Evolutionary conservation across 23 tunicate genomes (phyloP).

Genomic region (Pegea sp.): DNA sequence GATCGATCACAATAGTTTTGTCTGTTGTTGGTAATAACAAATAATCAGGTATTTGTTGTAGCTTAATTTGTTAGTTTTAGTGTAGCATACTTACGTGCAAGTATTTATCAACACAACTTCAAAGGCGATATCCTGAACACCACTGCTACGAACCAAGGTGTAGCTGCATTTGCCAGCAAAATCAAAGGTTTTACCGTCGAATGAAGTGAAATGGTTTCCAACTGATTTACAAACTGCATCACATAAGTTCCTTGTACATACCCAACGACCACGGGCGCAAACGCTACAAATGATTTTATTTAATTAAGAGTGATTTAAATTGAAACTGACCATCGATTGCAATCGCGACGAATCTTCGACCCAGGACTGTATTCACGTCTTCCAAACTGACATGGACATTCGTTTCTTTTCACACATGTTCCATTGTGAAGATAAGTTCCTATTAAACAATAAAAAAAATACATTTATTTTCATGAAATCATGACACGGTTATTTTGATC

Average conservation of each 20-base stretch:
- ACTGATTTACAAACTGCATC: constrained; percentile 90
- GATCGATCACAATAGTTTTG: constrained; percentile 67
- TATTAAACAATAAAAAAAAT: constrained; percentile 7
- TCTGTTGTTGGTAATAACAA: constrained; percentile 2
- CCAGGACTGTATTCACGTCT: constrained; percentile 77
- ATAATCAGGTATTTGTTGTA: neutral
- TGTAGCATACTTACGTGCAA: constrained; percentile 52
- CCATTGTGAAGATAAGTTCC: constrained; percentile 88
- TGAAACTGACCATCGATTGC: constrained; percentile 62
- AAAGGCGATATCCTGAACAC: constrained; percentile 87
- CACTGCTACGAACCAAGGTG: constrained; percentile 51
- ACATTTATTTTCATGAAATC: neutral
- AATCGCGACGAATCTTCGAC: constrained; percentile 71
- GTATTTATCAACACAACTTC: constrained; percentile 73
- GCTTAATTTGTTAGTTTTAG: neutral
- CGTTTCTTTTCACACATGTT: constrained; percentile 54
- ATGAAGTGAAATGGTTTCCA: constrained; percentile 74
- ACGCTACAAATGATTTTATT: constrained; percentile 24
- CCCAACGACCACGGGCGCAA: constrained; percentile 88
- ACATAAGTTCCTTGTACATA: constrained; percentile 81
- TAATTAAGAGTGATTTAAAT: neutral
- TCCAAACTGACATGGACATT: constrained; percentile 89
- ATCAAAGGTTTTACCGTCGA: constrained; percentile 81
- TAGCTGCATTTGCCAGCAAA: constrained; percentile 72
- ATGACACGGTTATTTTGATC: neutral